Evolutionary conservation across 92 coral and sea anemone genomes (phyloP).

Genomic region (Pocillopora grandis): DNA sequence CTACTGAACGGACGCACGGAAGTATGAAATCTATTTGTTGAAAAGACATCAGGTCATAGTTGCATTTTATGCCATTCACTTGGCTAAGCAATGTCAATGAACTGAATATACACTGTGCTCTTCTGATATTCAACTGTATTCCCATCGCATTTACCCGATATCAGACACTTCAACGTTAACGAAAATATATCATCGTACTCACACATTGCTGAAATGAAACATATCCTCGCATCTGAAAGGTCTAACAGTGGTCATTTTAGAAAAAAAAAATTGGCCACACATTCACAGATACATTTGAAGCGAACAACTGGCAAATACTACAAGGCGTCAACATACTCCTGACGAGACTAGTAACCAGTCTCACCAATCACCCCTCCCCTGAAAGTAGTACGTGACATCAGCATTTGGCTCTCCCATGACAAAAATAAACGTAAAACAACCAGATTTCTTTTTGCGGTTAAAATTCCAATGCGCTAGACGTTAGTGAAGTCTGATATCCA

Average conservation of each 20-base stretch:
- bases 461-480: conserved; percentile 16
- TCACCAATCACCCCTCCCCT: neutral
- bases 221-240: conserved; percentile 92
- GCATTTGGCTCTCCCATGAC: neutral
- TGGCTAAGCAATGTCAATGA: too few relatives aligned
- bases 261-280: neutral
- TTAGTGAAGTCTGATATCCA: conserved; percentile 1
- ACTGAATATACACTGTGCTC: too few relatives aligned
- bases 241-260: conserved; percentile 85
- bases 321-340: neutral
- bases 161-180: neutral
- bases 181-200: conserved; percentile 37
- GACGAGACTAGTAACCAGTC: neutral
- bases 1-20: too few relatives aligned
- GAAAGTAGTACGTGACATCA: neutral
- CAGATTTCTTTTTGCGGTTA: neutral
- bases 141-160: too few relatives aligned
- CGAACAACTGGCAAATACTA: neutral
- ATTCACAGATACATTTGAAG: too few relatives aligned
- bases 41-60: too few relatives aligned
- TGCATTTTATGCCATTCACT: too few relatives aligned
- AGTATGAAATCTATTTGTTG: too few relatives aligned
- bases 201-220: conserved; percentile 93
- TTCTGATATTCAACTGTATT: too few relatives aligned
- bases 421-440: conserved; percentile 20